phyloP scores from a whole-genome alignment of 1,140 invertebrate species.

The Gonioctena quinquepunctata region DNA sequence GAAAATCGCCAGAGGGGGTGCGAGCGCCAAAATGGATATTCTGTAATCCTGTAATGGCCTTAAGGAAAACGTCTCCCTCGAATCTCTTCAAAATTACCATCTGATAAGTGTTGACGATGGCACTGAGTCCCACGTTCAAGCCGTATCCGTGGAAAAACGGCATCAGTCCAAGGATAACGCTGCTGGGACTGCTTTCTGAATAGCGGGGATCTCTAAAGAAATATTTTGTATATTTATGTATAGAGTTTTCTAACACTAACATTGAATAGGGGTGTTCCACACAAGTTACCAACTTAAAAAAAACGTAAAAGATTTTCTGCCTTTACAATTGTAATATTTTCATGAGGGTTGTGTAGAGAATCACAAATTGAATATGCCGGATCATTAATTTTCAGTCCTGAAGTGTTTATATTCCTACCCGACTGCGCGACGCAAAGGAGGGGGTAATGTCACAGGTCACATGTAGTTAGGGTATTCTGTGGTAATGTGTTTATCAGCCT shows the following conservation, averaged over 20 bases:
- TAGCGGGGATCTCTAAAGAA: slow-evolving; percentile 28
- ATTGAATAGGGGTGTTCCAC: no score
- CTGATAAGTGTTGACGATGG: slow-evolving; percentile 16
- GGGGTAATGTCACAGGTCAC: no score
- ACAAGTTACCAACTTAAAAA: no score
- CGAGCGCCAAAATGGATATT: slow-evolving; percentile 58
- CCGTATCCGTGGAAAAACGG: slow-evolving; percentile 47
- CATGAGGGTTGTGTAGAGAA: no score
- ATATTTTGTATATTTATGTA: slow-evolving; percentile 1
- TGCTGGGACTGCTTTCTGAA: not conserved
- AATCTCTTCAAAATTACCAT: slow-evolving; percentile 59
- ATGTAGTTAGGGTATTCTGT: no score
- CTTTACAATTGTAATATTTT: no score
- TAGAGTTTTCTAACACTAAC: not conserved
- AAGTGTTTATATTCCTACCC: no score
- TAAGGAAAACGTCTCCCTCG: slow-evolving; percentile 64
- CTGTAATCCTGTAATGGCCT: slow-evolving; percentile 60
- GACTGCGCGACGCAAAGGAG: no score
- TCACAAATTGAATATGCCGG: no score
- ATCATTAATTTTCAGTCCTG: no score
- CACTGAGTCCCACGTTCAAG: slow-evolving; percentile 21
- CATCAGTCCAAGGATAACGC: slow-evolving; percentile 31
- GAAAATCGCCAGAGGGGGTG: slow-evolving; percentile 63
- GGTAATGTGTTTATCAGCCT: no score
- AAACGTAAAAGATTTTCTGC: no score